phyloP scores from a whole-genome alignment of 2,888 invertebrate species.

The Phortica okadai region DNA sequence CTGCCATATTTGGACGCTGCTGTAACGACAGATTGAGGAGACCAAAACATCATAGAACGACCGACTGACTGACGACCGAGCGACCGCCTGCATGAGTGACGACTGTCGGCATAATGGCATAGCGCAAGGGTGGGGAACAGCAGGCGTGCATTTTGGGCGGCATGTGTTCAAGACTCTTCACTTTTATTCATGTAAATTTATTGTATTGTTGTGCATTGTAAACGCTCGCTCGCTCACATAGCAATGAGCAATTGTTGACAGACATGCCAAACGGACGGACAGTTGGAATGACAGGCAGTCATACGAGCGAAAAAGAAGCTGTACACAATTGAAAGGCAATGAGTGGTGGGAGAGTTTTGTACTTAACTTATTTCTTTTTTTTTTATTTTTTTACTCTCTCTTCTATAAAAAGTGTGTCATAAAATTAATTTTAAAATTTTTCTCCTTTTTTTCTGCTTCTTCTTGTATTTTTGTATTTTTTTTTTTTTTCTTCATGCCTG shows the following conservation, averaged over 20 bases:
- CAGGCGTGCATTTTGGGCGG: slow-evolving; percentile 59
- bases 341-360: slow-evolving; percentile 4
- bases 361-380: slow-evolving; percentile 1
- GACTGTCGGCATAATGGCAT: slow-evolving; percentile 18
- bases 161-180: slow-evolving; percentile 70
- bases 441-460: slow-evolving; percentile 39
- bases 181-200: slow-evolving; percentile 70
- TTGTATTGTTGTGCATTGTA: slow-evolving; percentile 67
- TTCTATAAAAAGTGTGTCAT: slow-evolving; percentile 69
- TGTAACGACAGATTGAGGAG: slow-evolving; percentile 29
- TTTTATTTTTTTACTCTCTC: slow-evolving; percentile 37
- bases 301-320: slow-evolving; percentile 8
- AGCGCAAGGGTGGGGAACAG: neutral
- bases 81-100: slow-evolving; percentile 15
- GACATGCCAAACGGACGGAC: slow-evolving; percentile 48
- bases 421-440: slow-evolving; percentile 69
- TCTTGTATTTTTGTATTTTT: slow-evolving; percentile 23
- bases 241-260: slow-evolving; percentile 70
- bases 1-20: slow-evolving; percentile 29
- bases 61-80: neutral
- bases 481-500: slow-evolving; percentile 42
- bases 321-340: slow-evolving; percentile 1
- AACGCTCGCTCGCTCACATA: slow-evolving; percentile 59
- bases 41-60: slow-evolving; percentile 3
- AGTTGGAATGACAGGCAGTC: neutral